Evolutionary conservation across 2,888 invertebrate genomes (phyloP).

Genomic region (Chymomyza procnemis): DNA sequence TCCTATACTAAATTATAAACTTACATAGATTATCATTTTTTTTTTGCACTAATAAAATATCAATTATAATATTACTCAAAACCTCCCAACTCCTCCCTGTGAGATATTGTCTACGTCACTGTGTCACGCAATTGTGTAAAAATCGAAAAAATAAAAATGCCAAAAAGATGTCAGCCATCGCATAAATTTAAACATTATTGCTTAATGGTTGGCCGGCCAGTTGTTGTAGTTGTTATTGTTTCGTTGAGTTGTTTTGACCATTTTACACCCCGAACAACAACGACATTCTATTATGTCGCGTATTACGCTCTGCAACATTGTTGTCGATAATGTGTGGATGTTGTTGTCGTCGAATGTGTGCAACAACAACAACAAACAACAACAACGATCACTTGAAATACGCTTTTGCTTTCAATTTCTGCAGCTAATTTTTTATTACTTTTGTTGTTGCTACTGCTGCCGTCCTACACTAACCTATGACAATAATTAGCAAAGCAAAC

Average conservation of each 20-base stretch:
- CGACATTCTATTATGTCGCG: background rate
- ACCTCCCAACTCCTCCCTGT: too few relatives aligned
- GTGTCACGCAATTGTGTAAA: background rate
- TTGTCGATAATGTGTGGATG: background rate
- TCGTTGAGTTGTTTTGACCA: background rate
- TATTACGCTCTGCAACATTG: constrained; percentile 1
- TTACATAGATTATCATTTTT: too few relatives aligned
- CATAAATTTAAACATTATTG: constrained; percentile 32
- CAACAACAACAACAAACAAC: background rate
- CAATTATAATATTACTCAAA: too few relatives aligned
- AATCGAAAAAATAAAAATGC: constrained; percentile 15
- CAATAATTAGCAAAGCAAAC: constrained; percentile 70
- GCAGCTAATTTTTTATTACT: background rate
- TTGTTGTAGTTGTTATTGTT: constrained; percentile 8
- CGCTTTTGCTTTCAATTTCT: background rate
- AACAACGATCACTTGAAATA: background rate
- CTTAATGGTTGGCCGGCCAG: constrained; percentile 45
- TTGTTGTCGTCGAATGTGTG: background rate
- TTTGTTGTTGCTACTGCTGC: constrained; percentile 2
- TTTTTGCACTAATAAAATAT: too few relatives aligned
- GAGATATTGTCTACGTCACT: background rate
- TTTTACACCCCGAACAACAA: background rate
- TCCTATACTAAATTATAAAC: too few relatives aligned
- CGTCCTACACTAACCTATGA: constrained; percentile 74
- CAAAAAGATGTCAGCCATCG: constrained; percentile 48